Base-by-base conservation (phyloP, 2,113 vertebrate genomes). In the Gnathonemus echidnorhynchus region DNA sequence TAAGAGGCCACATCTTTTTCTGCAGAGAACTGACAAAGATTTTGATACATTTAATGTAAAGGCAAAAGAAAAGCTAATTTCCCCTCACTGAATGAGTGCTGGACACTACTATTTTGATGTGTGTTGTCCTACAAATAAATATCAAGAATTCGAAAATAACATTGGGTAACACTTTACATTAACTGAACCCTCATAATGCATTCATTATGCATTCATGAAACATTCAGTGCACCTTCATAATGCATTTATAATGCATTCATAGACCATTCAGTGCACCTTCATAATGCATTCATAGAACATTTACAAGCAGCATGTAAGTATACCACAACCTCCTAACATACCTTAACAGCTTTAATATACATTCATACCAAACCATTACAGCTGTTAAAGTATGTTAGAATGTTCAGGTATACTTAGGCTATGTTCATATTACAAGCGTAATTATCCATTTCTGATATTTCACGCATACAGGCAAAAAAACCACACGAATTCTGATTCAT, bases 1-100 rank as follows among this genome's bases (percentile, higher is more conserved):
- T 97, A 6, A 89, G 93, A 1, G 97, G 97, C 97, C 97, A 98
- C 80, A 98, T 92, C 92, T 95, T 96, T 91, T 95, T 95, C 42
- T 92, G 91, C 53, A 96, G 92, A 92, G 94, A 95, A 86, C 96
- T 97, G 92, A 39, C 48, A 50, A 45, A 89, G 31, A 49, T 80
- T 39, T 31, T 42, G 39, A 58, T n/a, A 83, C 17, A 24, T 66
- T 84, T 27, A 35, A 88, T 10, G 89, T 39, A 93, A 3, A 88
- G 24, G 0, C 62, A 1, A 87, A 48, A 31, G 15, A 31, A 85
- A 52, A 35, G n/a, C 49, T 2, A 35, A 87, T 48, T 35, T 52
- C 19, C 83, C 83, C 21, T 46, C 46, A 7, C 74, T 80, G 31
- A 15, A 42, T 42, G 74, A 39, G 35, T 42, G 74, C 35, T 80